Evolutionary conservation across 92 coral and sea anemone species (phyloP), one percentile per base, ranked within the genome.

Genomic region (Parazoanthus swiftii): DNA sequence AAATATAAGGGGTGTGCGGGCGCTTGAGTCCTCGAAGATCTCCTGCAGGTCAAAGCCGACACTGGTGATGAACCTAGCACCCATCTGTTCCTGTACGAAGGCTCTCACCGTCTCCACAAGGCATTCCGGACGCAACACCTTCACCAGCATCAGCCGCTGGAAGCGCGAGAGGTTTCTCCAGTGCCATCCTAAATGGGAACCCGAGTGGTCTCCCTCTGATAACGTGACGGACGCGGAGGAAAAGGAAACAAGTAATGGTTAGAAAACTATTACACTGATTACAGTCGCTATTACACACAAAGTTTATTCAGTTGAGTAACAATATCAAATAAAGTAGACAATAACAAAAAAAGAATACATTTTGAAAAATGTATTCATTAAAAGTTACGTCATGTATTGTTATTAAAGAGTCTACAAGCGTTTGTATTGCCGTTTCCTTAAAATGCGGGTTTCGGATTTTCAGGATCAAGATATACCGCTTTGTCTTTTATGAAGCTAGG

Each of bases 41-140:
- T 97, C 99, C 86, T 94, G 97, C 78, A 97, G 90, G 79, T 97
- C 96, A 35, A 97, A 95, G 3, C 95, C 98, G 6, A 92, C 89
- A 35, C 91, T 95, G 65, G 99, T 92, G 73, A 97, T 94, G 74
- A 93, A 97, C 68, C 88, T 91, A 2, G 90, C 77, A 14, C 99
- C 99, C 88, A 97, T 86, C 82, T 94, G 95, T 71, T 94, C 91
- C 88, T 94, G 89, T 44, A 97, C 98, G 81, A 97, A 97, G 85
- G 90, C 63, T 48, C 96, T 93, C 37, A 94, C 98, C 10, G 97
- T 86, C 43, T 93, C 96, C 23, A 97, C 90, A 42, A 97, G 92
- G 70, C 98, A 90, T 75, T 95, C 99, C 1, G 96, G 93, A n/a
- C 99, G 93, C 38, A 97, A 91, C 74, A 94, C 91, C 81, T 95